Conservation (phyloP, 2,888 invertebrate genomes). For the Rhorus exstirpatorius region DNA sequence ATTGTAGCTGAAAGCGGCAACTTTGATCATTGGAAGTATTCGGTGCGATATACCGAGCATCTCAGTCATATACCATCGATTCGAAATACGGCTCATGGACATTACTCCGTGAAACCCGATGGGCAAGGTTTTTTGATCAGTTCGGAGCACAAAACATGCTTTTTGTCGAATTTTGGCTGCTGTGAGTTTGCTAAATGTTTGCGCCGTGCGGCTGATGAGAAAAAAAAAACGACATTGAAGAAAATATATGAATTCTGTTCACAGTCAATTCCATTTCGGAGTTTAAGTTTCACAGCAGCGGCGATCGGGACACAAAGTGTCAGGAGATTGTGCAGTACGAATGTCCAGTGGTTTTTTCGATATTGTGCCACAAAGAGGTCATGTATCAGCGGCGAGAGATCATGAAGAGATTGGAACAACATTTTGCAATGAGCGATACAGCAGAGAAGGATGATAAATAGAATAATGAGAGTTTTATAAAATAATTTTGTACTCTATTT, state of each 20-base stretch:
- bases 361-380: slow-evolving; percentile 88
- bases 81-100: slow-evolving; percentile 88
- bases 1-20: slow-evolving; percentile 89
- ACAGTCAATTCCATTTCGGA: slow-evolving; percentile 89
- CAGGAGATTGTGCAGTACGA: slow-evolving; percentile 88
- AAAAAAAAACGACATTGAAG: not conserved
- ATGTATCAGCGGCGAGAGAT: slow-evolving; percentile 85
- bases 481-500: not conserved
- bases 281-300: slow-evolving; percentile 87
- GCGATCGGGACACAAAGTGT: slow-evolving; percentile 87
- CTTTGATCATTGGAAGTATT: slow-evolving; percentile 91
- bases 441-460: slow-evolving; percentile 53
- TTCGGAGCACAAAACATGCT: slow-evolving; percentile 90
- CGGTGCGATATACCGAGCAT: slow-evolving; percentile 89
- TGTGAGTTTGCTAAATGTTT: slow-evolving; percentile 87
- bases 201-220: not conserved
- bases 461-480: not conserved
- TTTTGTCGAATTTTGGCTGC: slow-evolving; percentile 88
- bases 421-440: slow-evolving; percentile 73
- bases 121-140: slow-evolving; percentile 87
- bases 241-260: slow-evolving; percentile 75
- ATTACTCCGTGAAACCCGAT: slow-evolving; percentile 88
- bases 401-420: slow-evolving; percentile 81
- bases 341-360: slow-evolving; percentile 88
- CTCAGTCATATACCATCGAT: slow-evolving; percentile 90